Percentiles rank a stretch among this genome's conserved stretches.
Evolutionary conservation across 2,113 vertebrate species (phyloP).

Genomic region (Thunnus thynnus): DNA sequence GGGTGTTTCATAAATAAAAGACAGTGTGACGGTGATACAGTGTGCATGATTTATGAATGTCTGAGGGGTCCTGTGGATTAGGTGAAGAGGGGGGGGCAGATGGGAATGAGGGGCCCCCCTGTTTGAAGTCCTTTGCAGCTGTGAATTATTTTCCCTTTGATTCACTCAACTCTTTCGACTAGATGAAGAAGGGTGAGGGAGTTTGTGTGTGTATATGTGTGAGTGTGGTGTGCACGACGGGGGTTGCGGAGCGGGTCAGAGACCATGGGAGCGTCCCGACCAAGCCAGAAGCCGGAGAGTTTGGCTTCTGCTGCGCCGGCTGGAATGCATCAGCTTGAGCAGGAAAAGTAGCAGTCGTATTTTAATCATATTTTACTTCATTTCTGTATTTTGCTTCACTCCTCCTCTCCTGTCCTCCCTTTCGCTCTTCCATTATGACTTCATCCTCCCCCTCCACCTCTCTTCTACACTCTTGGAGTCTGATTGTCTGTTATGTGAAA

Average conservation of each 20-base stretch:
- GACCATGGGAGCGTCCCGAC: conserved; percentile 75
- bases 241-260: conserved; percentile 66
- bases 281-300: conserved; percentile 55
- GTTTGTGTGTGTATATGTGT: conserved; percentile 58
- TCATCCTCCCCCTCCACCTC: conserved; percentile 46
- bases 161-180: conserved; percentile 58
- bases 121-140: conserved; percentile 80
- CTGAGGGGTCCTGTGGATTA: conserved; percentile 73
- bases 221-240: conserved; percentile 49
- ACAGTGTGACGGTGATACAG: conserved; percentile 69
- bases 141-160: conserved; percentile 83
- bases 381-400: conserved; percentile 62
- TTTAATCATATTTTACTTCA: conserved; percentile 64
- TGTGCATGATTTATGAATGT: conserved; percentile 79
- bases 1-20: conserved; percentile 80
- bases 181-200: conserved; percentile 71
- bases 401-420: conserved; percentile 62
- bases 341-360: conserved; percentile 58
- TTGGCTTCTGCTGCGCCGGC: conserved; percentile 67
- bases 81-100: conserved; percentile 30
- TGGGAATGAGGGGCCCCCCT: conserved; percentile 71
- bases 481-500: conserved; percentile 74
- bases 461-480: conserved; percentile 52
- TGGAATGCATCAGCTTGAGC: conserved; percentile 71
- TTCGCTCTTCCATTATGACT: conserved; percentile 56